A percentile compares a stretch with the other conserved stretches of the same genome.
Evolutionary conservation across 2,888 invertebrate species (phyloP).

Genomic region (Cantharis flavilabris): DNA sequence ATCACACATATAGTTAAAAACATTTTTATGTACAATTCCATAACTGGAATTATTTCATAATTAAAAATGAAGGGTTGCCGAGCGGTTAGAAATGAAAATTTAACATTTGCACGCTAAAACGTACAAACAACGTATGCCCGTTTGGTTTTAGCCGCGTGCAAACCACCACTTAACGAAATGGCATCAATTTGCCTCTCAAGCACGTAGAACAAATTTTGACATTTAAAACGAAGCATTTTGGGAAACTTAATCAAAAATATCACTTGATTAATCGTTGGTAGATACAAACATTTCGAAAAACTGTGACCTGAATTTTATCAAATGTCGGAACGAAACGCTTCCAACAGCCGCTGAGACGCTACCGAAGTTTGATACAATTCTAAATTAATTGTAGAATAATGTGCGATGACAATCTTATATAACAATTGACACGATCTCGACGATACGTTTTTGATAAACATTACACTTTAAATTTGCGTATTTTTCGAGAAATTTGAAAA

Average conservation of each 20-base stretch:
- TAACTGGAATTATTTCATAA: neutral
- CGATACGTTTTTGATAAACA: conserved; percentile 29
- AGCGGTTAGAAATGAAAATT: neutral
- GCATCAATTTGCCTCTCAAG: neutral
- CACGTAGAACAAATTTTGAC: neutral
- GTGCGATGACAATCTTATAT: conserved; percentile 46
- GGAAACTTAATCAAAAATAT: neutral
- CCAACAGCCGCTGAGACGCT: conserved; percentile 48
- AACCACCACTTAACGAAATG: neutral
- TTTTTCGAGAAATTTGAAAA: conserved; percentile 46
- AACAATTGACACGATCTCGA: conserved; percentile 25
- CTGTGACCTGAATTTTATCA: conserved; percentile 44
- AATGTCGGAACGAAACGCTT: conserved; percentile 28
- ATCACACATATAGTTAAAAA: neutral
- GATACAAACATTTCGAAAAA: conserved; percentile 5
- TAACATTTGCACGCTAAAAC: neutral
- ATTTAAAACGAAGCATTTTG: neutral
- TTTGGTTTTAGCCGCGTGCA: neutral
- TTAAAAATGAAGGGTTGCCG: neutral
- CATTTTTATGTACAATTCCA: neutral
- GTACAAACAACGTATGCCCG: neutral
- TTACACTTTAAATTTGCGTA: conserved; percentile 44
- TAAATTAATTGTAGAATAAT: conserved; percentile 50
- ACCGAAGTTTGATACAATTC: conserved; percentile 45
- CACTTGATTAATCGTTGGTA: neutral